Percentiles rank a stretch among this genome's conserved stretches.
phyloP scores from a whole-genome alignment of 2,797 vertebrate genomes.

The Pogoniulus pusillus region DNA sequence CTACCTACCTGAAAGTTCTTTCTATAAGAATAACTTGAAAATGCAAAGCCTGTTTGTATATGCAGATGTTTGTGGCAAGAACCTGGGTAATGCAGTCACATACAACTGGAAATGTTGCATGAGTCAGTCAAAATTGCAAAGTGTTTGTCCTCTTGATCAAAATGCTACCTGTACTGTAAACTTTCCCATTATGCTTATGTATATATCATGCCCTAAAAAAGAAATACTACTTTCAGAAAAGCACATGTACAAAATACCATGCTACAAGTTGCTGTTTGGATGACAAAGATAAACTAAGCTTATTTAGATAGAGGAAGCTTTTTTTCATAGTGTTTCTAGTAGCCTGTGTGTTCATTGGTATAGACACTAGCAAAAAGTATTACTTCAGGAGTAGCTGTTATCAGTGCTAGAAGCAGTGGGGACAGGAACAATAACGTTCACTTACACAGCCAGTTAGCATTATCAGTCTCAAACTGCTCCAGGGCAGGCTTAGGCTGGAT shows the following conservation, averaged over 20 bases:
- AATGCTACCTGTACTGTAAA: background rate
- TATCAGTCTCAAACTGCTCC: too few relatives aligned
- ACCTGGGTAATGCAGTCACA: background rate
- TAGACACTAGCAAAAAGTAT: background rate
- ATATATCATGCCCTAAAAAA: background rate
- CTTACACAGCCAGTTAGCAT: background rate
- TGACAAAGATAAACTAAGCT: background rate
- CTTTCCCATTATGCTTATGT: background rate
- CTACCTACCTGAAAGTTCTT: background rate
- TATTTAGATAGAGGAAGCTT: background rate
- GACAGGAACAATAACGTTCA: background rate
- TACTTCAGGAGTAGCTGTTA: background rate
- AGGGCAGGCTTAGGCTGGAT: too few relatives aligned
- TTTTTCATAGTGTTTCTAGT: background rate
- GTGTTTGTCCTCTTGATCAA: background rate
- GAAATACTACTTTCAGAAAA: background rate
- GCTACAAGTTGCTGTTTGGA: background rate
- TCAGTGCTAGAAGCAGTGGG: background rate
- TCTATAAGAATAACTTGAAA: background rate
- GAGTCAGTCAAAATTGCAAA: background rate
- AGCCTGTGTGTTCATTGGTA: background rate
- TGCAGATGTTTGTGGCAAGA: background rate
- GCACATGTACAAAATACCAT: background rate
- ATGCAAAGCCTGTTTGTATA: background rate
- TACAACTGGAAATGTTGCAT: background rate